phyloP scores from a whole-genome alignment of 2,113 vertebrate genomes.

The Arvicanthis niloticus region DNA sequence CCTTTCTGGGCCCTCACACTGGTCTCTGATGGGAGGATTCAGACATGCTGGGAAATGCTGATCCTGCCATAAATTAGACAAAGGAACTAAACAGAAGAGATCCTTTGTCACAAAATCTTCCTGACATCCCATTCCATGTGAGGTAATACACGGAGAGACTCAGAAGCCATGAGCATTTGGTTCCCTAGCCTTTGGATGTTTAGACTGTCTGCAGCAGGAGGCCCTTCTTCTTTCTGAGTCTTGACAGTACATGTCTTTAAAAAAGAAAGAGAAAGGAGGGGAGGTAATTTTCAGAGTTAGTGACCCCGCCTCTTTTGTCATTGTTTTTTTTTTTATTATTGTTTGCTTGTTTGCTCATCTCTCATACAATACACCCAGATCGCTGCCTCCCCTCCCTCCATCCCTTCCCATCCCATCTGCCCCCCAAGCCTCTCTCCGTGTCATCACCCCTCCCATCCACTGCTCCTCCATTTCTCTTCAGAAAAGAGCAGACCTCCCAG shows the following conservation, averaged over 20 bases:
- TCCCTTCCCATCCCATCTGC: background rate
- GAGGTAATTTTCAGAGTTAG: background rate
- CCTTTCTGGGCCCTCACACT: background rate
- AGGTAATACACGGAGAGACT: background rate
- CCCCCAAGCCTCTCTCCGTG: background rate
- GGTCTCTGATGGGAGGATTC: background rate
- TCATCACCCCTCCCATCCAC: background rate
- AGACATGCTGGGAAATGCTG: background rate
- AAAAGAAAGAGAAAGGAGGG: background rate
- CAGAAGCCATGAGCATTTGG: background rate
- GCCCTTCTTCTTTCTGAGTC: slow-evolving; percentile 14
- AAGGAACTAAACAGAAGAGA: slow-evolving; percentile 15
- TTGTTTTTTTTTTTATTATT: background rate
- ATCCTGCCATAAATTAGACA: background rate
- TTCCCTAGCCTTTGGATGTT: background rate
- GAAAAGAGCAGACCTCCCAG: background rate
- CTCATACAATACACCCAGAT: background rate
- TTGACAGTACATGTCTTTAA: background rate
- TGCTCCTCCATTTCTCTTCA: background rate
- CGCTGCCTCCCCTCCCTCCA: background rate
- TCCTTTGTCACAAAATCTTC: slow-evolving; percentile 19
- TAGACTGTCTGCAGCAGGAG: background rate
- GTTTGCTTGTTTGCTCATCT: background rate
- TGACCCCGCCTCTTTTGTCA: background rate
- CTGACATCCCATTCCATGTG: slow-evolving; percentile 36